Conservation (phyloP, 2,113 vertebrate genomes). For the Stegostoma tigrinum region DNA sequence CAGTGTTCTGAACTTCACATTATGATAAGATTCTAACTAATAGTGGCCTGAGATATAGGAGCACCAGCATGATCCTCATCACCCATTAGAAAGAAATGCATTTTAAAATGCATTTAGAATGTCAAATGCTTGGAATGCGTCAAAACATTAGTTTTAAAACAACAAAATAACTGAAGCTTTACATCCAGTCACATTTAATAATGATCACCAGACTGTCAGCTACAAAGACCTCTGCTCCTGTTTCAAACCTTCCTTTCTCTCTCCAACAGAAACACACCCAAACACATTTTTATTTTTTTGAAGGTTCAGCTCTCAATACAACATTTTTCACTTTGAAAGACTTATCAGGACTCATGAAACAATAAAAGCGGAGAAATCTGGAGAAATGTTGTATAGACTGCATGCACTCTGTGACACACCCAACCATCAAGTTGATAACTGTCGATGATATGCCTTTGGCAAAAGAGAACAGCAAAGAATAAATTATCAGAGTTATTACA, state of each 20-base stretch:
- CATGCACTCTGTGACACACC: no score
- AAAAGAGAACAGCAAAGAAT: not conserved
- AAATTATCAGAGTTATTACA: not conserved
- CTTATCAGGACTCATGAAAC: not conserved
- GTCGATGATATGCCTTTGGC: not conserved
- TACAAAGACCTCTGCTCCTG: not conserved
- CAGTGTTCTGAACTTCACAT: not conserved
- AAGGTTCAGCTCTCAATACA: not conserved
- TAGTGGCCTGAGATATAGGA: not conserved
- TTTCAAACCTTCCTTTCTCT: not conserved
- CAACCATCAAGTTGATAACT: not conserved
- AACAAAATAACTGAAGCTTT: not conserved
- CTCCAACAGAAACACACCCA: not conserved
- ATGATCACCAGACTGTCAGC: not conserved
- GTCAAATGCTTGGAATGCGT: not conserved
- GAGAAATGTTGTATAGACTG: not conserved
- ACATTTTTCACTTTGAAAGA: not conserved
- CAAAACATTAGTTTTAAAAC: conserved; percentile 4
- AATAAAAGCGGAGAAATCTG: not conserved
- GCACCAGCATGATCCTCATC: no score
- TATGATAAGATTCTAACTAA: not conserved
- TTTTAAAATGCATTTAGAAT: not conserved
- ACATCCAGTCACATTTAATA: not conserved
- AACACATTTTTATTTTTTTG: not conserved
- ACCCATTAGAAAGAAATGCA: not conserved